Evolutionary conservation across 1,140 invertebrate genomes (phyloP).

Genomic region (Mamestra configurata): DNA sequence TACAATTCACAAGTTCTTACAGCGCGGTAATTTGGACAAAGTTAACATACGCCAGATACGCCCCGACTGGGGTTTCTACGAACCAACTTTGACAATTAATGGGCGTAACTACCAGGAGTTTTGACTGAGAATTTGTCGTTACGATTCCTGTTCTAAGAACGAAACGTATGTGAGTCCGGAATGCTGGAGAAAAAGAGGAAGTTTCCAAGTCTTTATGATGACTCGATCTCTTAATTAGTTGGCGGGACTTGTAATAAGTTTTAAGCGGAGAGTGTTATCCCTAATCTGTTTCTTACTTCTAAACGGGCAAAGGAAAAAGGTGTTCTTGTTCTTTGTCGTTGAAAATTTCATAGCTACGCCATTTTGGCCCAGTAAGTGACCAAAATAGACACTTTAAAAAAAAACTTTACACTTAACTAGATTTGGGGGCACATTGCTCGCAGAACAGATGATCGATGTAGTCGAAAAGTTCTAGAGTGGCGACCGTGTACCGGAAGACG

Average conservation of each 20-base stretch:
- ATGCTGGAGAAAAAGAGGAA: neutral
- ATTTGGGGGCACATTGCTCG: too few species aligned
- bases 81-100: conserved; percentile 76
- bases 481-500: too few species aligned
- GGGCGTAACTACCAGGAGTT: conserved; percentile 62
- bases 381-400: too few species aligned
- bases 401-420: too few species aligned
- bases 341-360: too few species aligned
- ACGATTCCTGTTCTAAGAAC: conserved; percentile 49
- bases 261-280: neutral
- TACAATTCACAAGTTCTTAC: conserved; percentile 47
- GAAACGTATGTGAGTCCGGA: neutral
- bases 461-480: too few species aligned
- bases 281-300: too few species aligned
- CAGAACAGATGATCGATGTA: too few species aligned
- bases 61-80: conserved; percentile 59
- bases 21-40: conserved; percentile 62
- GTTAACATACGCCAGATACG: conserved; percentile 70
- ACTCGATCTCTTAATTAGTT: conserved; percentile 8
- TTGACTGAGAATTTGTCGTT: conserved; percentile 72
- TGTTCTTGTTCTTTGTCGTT: too few species aligned
- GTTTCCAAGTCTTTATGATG: neutral
- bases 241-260: neutral
- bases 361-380: too few species aligned
- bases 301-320: too few species aligned